A percentile compares a stretch with the other conserved stretches of the same genome.
Conservation (phyloP, 2,113 vertebrate genomes). For the Monopterus albus region DNA sequence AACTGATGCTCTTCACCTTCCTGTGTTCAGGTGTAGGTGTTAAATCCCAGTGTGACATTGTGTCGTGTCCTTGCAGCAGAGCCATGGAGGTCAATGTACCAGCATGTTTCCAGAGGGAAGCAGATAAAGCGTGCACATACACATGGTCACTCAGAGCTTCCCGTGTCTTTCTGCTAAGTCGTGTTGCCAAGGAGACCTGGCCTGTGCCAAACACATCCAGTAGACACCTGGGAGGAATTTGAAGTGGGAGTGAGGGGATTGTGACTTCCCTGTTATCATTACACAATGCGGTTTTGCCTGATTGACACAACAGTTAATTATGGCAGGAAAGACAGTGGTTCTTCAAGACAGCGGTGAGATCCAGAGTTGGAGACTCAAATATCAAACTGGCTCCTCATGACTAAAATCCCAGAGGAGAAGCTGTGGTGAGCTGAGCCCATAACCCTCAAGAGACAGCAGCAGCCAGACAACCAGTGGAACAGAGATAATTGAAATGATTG, state of each 20-base stretch:
- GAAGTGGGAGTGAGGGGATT: constrained; percentile 40
- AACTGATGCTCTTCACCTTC: neutral
- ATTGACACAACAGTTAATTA: no score
- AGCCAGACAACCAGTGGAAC: constrained; percentile 60
- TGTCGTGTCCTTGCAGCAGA: constrained; percentile 42
- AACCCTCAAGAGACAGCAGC: constrained; percentile 64
- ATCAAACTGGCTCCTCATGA: constrained; percentile 47
- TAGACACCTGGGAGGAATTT: constrained; percentile 55
- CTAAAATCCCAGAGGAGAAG: constrained; percentile 36
- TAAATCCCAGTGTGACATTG: constrained; percentile 13
- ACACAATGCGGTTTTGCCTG: constrained; percentile 33
- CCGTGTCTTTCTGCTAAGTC: constrained; percentile 42
- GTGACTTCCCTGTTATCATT: constrained; percentile 41
- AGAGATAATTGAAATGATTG: constrained; percentile 71
- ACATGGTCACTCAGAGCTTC: constrained; percentile 41
- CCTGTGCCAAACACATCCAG: constrained; percentile 37
- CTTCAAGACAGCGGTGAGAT: constrained; percentile 14
- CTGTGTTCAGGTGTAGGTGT: constrained; percentile 18
- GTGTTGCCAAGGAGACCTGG: constrained; percentile 71
- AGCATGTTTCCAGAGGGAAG: constrained; percentile 56
- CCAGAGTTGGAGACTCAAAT: constrained; percentile 27
- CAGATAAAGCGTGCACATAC: constrained; percentile 32
- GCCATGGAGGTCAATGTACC: constrained; percentile 21
- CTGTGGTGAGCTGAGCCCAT: constrained; percentile 46
- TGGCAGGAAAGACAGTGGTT: neutral